A percentile compares a stretch with the other conserved stretches of the same genome.
Conservation (phyloP, 1,140 invertebrate species). For the Lithobius niger region DNA sequence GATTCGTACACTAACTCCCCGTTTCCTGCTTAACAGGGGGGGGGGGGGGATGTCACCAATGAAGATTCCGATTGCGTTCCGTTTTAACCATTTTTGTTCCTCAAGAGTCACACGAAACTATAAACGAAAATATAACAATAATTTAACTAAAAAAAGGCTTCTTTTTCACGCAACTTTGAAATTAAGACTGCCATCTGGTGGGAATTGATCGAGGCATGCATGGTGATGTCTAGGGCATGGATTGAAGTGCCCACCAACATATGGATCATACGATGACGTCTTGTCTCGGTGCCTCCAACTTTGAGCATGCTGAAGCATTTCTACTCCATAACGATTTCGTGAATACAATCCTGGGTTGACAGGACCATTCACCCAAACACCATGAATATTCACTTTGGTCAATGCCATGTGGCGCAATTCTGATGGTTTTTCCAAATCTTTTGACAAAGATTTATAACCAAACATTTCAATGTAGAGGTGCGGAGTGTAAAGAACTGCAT, state of each 20-base stretch:
- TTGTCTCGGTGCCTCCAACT: slow-evolving; percentile 1
- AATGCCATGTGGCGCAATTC: slow-evolving; percentile 13
- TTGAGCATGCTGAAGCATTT: slow-evolving; percentile 22
- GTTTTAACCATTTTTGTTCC: no score
- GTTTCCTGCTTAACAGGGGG: no score
- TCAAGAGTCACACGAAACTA: no score
- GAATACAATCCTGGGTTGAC: slow-evolving; percentile 26
- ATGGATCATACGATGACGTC: not conserved
- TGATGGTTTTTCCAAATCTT: not conserved
- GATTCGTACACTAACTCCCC: no score
- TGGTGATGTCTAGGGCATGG: slow-evolving; percentile 19
- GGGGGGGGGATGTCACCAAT: no score
- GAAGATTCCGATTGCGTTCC: no score
- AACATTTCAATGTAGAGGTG: not conserved
- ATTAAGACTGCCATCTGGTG: slow-evolving; percentile 20
- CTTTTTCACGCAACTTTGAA: no score
- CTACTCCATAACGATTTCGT: slow-evolving; percentile 23
- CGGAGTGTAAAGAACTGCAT: slow-evolving; percentile 4
- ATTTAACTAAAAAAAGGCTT: no score
- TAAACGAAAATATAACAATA: no score
- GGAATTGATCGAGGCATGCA: slow-evolving; percentile 24
- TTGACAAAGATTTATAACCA: not conserved
- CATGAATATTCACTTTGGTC: slow-evolving; percentile 21
- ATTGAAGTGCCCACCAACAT: slow-evolving; percentile 9
- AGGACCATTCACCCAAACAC: slow-evolving; percentile 22